phyloP scores from a whole-genome alignment of 2,888 invertebrate genomes.

The Hirudinaria manillensis region DNA sequence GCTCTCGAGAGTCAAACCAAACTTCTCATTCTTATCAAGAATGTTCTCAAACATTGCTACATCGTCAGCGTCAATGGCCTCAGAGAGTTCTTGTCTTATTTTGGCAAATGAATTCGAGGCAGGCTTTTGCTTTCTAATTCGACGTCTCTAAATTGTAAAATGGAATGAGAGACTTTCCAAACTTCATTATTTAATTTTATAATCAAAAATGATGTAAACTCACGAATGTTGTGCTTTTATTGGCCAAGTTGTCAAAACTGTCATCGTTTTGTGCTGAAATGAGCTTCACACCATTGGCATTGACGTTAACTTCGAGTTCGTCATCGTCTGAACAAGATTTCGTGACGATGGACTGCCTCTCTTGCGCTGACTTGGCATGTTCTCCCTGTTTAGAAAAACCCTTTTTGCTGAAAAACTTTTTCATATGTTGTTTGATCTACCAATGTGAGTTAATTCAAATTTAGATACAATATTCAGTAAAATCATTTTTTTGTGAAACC shows the following conservation, averaged over 20 bases:
- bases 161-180: not conserved
- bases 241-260: not conserved
- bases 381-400: slow-evolving; percentile 2
- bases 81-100: slow-evolving; percentile 14
- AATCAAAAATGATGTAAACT: not conserved
- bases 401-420: not conserved
- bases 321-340: slow-evolving; percentile 13
- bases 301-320: not conserved
- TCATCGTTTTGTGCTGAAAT: not conserved
- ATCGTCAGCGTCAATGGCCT: slow-evolving; percentile 24
- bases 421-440: not conserved
- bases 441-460: no score
- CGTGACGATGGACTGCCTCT: not conserved
- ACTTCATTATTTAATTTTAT: not conserved
- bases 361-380: not conserved
- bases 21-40: not conserved
- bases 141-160: slow-evolving; percentile 6
- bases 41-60: slow-evolving; percentile 7
- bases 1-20: slow-evolving; percentile 21
- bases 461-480: not conserved
- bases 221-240: not conserved
- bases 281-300: not conserved
- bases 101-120: slow-evolving; percentile 8
- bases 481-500: not conserved
- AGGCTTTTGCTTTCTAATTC: slow-evolving; percentile 10